Evolutionary conservation across 2,113 vertebrate species (phyloP).

Genomic region (Chrysochloris asiatica): DNA sequence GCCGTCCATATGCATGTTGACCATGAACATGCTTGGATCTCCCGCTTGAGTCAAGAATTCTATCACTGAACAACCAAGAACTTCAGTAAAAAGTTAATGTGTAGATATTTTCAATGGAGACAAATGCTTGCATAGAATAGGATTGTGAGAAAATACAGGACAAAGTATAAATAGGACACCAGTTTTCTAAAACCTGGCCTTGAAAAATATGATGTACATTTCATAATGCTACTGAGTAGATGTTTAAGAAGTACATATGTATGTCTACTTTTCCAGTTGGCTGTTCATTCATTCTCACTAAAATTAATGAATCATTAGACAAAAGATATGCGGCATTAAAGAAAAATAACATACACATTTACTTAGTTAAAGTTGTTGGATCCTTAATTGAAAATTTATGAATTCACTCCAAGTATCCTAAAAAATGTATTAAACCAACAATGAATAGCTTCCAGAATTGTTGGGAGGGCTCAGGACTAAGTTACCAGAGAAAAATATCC

Average conservation of each 20-base stretch:
- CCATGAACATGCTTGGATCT: background rate
- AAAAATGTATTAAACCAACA: constrained; percentile 6
- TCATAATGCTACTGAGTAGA: background rate
- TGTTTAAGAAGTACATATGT: no score
- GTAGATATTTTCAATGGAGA: background rate
- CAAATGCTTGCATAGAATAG: background rate
- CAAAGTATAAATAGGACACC: background rate
- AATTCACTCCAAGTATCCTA: background rate
- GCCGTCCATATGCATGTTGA: background rate
- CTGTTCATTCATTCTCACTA: background rate
- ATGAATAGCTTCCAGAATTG: background rate
- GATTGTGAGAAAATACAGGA: background rate
- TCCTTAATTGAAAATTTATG: background rate
- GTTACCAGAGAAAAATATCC: background rate
- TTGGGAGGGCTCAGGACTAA: background rate
- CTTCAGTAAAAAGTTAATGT: background rate
- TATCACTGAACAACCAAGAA: background rate
- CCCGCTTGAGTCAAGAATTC: background rate
- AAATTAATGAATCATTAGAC: background rate
- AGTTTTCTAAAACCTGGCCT: background rate
- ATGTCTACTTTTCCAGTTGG: background rate
- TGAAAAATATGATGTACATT: background rate
- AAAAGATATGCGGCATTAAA: background rate
- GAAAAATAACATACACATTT: constrained; percentile 29
- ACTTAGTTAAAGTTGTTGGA: background rate